These are phyloP conservation scores for Siniperca knerii DNA, from an alignment of 2,113 vertebrate genomes.

Conservation along the genomic window DNA sequence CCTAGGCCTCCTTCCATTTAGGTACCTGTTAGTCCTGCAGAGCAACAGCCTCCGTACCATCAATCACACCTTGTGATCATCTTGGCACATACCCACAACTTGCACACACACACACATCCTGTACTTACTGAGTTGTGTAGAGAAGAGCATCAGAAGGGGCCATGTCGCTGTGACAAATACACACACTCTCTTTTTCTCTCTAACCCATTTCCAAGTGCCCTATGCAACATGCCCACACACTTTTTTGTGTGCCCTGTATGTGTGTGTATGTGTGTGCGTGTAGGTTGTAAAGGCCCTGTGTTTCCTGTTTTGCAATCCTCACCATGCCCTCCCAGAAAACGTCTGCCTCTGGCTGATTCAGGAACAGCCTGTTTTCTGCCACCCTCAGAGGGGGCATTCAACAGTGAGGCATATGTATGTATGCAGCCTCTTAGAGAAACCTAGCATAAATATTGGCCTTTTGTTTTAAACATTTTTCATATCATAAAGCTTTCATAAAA, in stretches of 20 bases:
- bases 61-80: slow-evolving; percentile 27
- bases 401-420: not conserved
- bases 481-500: not conserved
- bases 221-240: slow-evolving; percentile 40
- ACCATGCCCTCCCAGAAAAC: slow-evolving; percentile 65
- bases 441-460: not conserved
- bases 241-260: slow-evolving; percentile 32
- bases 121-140: slow-evolving; percentile 35
- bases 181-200: slow-evolving; percentile 25
- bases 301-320: slow-evolving; percentile 82
- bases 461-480: not conserved
- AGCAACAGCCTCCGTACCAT: not conserved
- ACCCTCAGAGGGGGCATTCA: not conserved
- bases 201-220: slow-evolving; percentile 43
- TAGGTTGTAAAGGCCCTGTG: slow-evolving; percentile 68
- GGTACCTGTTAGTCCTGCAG: slow-evolving; percentile 41
- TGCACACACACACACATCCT: slow-evolving; percentile 40
- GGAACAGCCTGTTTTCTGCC: slow-evolving; percentile 60
- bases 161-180: slow-evolving; percentile 26
- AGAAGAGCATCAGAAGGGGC: slow-evolving; percentile 48
- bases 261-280: slow-evolving; percentile 32
- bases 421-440: not conserved
- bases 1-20: not conserved
- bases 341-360: slow-evolving; percentile 65
- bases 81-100: slow-evolving; percentile 15